Percentiles rank a stretch among this genome's conserved stretches.
Conservation (phyloP, 2,113 vertebrate species). For the Monopterus albus region DNA sequence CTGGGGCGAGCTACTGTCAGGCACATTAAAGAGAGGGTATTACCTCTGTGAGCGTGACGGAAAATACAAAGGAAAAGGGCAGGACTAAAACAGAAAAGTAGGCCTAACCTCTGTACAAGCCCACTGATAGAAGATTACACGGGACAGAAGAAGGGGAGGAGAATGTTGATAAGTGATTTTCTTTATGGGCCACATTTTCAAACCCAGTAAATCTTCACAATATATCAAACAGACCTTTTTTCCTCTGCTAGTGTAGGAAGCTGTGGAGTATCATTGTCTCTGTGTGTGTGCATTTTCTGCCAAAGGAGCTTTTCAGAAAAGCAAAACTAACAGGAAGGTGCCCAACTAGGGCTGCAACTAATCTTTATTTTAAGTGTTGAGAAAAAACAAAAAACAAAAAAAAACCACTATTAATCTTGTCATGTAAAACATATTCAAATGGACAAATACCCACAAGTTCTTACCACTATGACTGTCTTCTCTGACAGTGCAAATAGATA, state of each 20-base stretch:
- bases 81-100: constrained; percentile 49
- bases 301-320: constrained; percentile 31
- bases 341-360: no score
- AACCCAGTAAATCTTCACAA: constrained; percentile 80
- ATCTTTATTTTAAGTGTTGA: no score
- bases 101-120: constrained; percentile 44
- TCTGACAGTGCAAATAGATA: neutral
- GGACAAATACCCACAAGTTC: no score
- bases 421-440: no score
- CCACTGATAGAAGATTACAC: constrained; percentile 33
- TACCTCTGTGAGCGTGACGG: constrained; percentile 50
- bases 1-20: constrained; percentile 30
- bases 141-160: constrained; percentile 1
- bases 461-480: no score
- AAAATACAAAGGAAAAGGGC: constrained; percentile 42
- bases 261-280: neutral
- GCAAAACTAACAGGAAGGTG: neutral
- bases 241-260: constrained; percentile 24
- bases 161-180: constrained; percentile 57
- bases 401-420: no score
- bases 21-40: constrained; percentile 42
- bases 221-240: constrained; percentile 42
- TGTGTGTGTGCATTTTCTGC: constrained; percentile 36
- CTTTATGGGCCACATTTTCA: constrained; percentile 81
- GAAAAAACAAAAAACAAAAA: no score